phyloP scores from a whole-genome alignment of 2,797 vertebrate species.

The Bradypus variegatus region DNA sequence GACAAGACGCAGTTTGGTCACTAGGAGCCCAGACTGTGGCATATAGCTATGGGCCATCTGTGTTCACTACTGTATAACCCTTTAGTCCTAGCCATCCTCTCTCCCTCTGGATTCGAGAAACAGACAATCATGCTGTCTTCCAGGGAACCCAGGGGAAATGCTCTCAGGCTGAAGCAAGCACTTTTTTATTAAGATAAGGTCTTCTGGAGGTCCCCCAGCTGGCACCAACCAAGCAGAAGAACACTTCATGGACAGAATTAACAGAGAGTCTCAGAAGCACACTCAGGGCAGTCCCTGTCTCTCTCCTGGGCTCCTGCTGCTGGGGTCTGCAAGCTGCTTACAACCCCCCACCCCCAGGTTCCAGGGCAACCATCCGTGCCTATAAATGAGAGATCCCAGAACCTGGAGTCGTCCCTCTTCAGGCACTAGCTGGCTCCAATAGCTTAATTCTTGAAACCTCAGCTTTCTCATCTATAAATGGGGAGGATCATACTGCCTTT shows the following conservation, averaged over 20 bases:
- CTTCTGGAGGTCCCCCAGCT: not conserved
- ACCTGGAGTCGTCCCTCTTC: not conserved
- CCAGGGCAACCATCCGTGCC: not conserved
- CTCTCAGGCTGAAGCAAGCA: not conserved
- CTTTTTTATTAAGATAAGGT: not conserved
- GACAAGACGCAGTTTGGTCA: not conserved
- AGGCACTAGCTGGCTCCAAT: not conserved
- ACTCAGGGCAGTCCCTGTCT: not conserved
- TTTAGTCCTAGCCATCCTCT: not conserved
- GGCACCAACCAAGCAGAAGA: not conserved
- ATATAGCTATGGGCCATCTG: too few relatives aligned
- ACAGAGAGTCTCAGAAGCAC: not conserved
- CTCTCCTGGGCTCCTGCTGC: not conserved
- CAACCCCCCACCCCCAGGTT: rapidly evolving
- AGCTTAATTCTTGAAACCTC: not conserved
- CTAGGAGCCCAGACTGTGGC: too few relatives aligned
- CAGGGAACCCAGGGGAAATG: not conserved
- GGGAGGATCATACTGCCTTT: not conserved
- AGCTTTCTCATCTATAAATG: not conserved
- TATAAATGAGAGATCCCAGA: not conserved
- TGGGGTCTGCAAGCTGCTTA: not conserved
- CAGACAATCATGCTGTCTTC: not conserved
- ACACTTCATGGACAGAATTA: not conserved
- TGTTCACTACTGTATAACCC: too few relatives aligned
- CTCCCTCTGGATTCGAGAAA: not conserved